A percentile compares a stretch with the other conserved stretches of the same genome.
Conservation (phyloP, 2,888 invertebrate genomes). For the Drosophila affinis region DNA sequence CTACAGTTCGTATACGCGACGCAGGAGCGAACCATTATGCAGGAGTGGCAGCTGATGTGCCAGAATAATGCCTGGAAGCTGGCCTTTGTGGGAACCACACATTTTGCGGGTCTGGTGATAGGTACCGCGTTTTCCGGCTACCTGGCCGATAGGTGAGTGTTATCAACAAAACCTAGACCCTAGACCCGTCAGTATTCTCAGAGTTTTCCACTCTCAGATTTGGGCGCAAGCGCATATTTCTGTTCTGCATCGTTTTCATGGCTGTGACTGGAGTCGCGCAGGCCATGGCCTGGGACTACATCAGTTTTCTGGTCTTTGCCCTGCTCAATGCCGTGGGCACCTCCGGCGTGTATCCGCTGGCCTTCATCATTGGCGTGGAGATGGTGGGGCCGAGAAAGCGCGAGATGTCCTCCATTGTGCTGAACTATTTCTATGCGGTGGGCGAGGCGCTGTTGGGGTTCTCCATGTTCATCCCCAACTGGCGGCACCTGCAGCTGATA, state of each 20-base stretch:
- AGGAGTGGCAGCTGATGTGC: constrained; percentile 87
- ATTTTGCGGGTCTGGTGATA: constrained; percentile 87
- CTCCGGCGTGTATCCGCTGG: constrained; percentile 86
- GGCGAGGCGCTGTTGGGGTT: constrained; percentile 87
- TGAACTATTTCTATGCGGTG: constrained; percentile 87
- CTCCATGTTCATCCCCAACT: constrained; percentile 86
- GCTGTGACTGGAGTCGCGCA: constrained; percentile 86
- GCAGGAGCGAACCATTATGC: constrained; percentile 85
- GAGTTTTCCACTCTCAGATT: constrained; percentile 82
- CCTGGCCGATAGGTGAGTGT: constrained; percentile 86
- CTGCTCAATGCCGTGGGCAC: constrained; percentile 87
- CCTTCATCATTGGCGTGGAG: constrained; percentile 87
- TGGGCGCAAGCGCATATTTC: constrained; percentile 86
- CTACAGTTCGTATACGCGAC: constrained; percentile 85
- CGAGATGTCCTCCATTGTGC: constrained; percentile 86
- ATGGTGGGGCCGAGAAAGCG: constrained; percentile 87
- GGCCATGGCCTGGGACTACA: constrained; percentile 85
- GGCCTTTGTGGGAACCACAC: constrained; percentile 86
- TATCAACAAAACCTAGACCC: neutral
- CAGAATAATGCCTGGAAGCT: constrained; percentile 86
- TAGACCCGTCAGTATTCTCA: constrained; percentile 34
- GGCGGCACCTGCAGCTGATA: constrained; percentile 86
- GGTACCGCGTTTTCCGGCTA: constrained; percentile 86
- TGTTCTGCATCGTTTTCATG: constrained; percentile 86
- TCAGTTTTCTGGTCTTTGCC: constrained; percentile 85